A percentile compares a stretch with the other conserved stretches of the same genome.
phyloP scores from a whole-genome alignment of 2,113 vertebrate species.

The Spilogale gracilis region DNA sequence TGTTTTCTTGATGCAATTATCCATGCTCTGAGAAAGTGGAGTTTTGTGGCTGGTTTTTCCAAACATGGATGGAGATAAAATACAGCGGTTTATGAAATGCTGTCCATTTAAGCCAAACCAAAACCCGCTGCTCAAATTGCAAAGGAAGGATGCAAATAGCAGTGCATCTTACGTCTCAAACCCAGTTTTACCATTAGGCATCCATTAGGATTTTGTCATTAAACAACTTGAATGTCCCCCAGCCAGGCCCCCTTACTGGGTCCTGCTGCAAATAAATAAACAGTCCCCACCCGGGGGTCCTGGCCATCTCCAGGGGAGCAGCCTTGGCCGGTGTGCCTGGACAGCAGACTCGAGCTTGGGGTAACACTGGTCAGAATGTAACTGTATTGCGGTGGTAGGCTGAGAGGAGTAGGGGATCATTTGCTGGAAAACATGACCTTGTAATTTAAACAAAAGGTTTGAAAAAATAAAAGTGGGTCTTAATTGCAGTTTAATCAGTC shows the following conservation, averaged over 20 bases:
- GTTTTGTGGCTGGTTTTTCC: not conserved
- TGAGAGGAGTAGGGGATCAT: conserved; percentile 79
- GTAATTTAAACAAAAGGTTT: conserved; percentile 88
- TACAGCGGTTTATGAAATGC: not conserved
- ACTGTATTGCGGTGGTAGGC: conserved; percentile 78
- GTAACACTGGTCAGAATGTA: conserved; percentile 77
- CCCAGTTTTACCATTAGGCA: not conserved
- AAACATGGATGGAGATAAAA: not conserved
- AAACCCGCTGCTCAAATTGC: not conserved
- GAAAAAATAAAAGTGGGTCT: conserved; percentile 85
- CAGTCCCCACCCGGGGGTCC: not conserved
- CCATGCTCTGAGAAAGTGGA: not conserved
- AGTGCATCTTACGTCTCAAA: not conserved
- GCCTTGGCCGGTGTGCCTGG: conserved; percentile 69
- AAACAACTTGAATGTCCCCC: not conserved
- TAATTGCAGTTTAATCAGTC: conserved; percentile 88
- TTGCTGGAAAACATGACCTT: conserved; percentile 86
- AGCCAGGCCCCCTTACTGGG: not conserved
- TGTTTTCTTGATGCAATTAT: conserved; percentile 5
- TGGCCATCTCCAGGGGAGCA: conserved; percentile 49
- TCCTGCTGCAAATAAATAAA: conserved; percentile 24
- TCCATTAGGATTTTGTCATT: conserved; percentile 6
- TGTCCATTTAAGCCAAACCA: not conserved
- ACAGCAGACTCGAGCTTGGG: conserved; percentile 62
- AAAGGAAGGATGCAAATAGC: not conserved